Percentiles rank a stretch among this genome's conserved stretches.
These are phyloP conservation scores for Pyrrhosoma nymphula DNA, from an alignment of 2,888 invertebrate genomes.

Conservation along the genomic window DNA sequence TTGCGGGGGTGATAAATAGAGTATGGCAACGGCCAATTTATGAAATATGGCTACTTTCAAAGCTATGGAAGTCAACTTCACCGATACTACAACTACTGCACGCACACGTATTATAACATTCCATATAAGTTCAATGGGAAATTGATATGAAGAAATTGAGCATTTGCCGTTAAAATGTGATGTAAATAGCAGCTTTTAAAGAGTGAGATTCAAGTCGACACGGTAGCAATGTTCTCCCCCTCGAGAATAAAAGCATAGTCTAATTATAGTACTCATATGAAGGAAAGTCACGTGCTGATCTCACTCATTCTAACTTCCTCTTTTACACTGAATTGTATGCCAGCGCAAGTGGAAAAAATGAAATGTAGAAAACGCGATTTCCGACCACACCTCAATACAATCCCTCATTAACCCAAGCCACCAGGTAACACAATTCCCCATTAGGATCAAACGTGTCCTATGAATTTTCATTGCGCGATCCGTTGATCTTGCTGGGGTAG, in stretches of 20 bases:
- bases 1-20: too few species aligned
- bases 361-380: background rate
- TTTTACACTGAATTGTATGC: background rate
- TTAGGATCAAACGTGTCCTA: slow-evolving; percentile 40
- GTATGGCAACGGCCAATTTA: background rate
- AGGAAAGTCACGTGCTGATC: background rate
- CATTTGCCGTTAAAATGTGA: background rate
- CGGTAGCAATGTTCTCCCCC: background rate
- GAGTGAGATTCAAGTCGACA: background rate
- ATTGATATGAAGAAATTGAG: background rate
- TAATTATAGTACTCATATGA: slow-evolving; percentile 4
- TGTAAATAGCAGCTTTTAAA: background rate
- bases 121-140: too few species aligned
- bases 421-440: slow-evolving; percentile 38
- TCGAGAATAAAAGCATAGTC: background rate
- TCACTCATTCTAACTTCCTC: background rate
- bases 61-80: too few species aligned
- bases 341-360: background rate
- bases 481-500: background rate
- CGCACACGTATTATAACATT: too few species aligned
- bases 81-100: too few species aligned
- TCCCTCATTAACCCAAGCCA: slow-evolving; percentile 9
- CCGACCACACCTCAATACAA: slow-evolving; percentile 28
- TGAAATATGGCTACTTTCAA: too few species aligned
- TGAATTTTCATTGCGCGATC: slow-evolving; percentile 50